A percentile compares a stretch with the other conserved stretches of the same genome.
Evolutionary conservation across 2,113 vertebrate species (phyloP).

Genomic region (Hymenochirus boettgeri): DNA sequence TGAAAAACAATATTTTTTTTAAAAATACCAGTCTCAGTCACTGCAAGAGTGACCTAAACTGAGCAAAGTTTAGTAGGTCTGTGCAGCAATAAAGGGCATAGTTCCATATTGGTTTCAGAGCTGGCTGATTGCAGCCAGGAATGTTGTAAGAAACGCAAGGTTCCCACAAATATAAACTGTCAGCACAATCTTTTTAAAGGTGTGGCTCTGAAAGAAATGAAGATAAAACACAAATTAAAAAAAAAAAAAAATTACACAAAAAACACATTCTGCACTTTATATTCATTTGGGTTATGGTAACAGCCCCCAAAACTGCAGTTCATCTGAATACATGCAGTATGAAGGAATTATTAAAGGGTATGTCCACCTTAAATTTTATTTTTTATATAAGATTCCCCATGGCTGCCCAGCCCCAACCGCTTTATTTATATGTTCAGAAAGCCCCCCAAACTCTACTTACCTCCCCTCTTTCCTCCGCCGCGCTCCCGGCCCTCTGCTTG

Average conservation of each 20-base stretch:
- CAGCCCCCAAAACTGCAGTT: background rate
- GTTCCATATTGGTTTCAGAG: constrained; percentile 52
- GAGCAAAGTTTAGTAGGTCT: background rate
- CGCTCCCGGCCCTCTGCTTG: no score
- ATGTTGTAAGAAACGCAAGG: constrained; percentile 59
- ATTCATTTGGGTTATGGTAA: no score
- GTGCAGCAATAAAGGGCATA: constrained; percentile 1
- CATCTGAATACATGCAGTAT: background rate
- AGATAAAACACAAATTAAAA: constrained; percentile 1
- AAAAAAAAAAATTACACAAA: background rate
- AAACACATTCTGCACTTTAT: no score
- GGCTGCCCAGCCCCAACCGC: no score
- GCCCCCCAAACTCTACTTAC: no score
- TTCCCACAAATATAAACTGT: constrained; percentile 74
- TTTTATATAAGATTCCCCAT: no score
- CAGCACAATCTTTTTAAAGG: constrained; percentile 70
- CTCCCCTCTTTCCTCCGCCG: no score
- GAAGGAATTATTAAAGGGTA: background rate
- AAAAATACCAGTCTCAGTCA: no score
- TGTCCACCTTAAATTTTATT: no score
- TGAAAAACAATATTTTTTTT: no score
- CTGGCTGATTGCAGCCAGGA: constrained; percentile 63
- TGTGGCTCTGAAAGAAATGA: constrained; percentile 61
- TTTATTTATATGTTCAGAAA: no score
- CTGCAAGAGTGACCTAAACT: background rate